A percentile compares a stretch with the other conserved stretches of the same genome.
Evolutionary conservation across 2,113 vertebrate genomes (phyloP).

Genomic region (Misgurnus anguillicaudatus): DNA sequence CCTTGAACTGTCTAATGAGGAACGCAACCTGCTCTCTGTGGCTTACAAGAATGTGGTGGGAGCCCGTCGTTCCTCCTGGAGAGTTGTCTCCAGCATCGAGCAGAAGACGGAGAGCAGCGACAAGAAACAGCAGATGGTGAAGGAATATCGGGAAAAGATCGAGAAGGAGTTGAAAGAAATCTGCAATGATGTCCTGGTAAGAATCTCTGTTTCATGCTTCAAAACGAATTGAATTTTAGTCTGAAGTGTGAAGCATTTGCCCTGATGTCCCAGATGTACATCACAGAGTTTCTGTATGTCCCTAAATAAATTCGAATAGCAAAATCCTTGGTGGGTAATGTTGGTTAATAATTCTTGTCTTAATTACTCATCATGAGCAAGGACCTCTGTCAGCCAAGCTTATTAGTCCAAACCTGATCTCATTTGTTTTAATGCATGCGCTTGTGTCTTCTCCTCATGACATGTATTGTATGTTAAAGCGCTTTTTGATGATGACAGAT

Average conservation of each 20-base stretch:
- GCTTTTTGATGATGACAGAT: background rate
- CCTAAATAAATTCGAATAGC: background rate
- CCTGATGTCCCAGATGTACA: background rate
- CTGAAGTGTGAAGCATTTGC: background rate
- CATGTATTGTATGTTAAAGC: slow-evolving; percentile 26
- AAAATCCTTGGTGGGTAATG: slow-evolving; percentile 10
- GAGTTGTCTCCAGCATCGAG: slow-evolving; percentile 93
- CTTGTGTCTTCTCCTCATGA: slow-evolving; percentile 40
- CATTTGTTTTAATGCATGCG: slow-evolving; percentile 46
- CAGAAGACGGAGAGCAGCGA: slow-evolving; percentile 81
- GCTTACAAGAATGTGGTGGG: slow-evolving; percentile 99
- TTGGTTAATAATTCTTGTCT: slow-evolving; percentile 50
- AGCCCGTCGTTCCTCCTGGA: slow-evolving; percentile 92
- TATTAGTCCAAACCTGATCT: slow-evolving; percentile 55
- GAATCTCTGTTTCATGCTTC: slow-evolving; percentile 44
- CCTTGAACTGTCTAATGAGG: slow-evolving; percentile 86
- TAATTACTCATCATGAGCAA: slow-evolving; percentile 52
- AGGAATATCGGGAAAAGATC: slow-evolving; percentile 88
- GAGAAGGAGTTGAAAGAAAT: slow-evolving; percentile 93
- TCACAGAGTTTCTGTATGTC: background rate
- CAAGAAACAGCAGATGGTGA: slow-evolving; percentile 83
- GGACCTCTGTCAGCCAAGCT: slow-evolving; percentile 50
- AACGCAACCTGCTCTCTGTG: slow-evolving; percentile 97
- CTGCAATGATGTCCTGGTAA: slow-evolving; percentile 96
- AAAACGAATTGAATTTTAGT: background rate